phyloP scores from a whole-genome alignment of 1,140 invertebrate genomes.

The Aradophagus sp. region DNA sequence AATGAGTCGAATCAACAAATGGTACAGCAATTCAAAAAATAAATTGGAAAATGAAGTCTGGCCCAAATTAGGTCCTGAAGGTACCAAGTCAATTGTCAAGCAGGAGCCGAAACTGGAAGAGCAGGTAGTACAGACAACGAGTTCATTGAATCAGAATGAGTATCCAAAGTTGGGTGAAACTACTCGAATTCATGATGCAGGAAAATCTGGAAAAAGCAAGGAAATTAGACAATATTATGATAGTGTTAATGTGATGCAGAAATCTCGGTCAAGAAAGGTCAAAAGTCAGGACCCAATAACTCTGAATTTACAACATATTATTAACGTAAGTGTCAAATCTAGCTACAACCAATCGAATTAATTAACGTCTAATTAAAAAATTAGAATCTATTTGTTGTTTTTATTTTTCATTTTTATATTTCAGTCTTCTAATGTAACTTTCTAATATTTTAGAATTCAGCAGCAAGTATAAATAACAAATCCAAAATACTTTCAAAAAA shows the following conservation, averaged over 20 bases:
- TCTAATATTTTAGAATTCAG: background rate
- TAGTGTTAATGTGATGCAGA: conserved; percentile 15
- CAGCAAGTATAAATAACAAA: background rate
- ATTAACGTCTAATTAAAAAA: no score
- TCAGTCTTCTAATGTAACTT: no score
- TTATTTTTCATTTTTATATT: no score
- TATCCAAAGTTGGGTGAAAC: conserved; percentile 33
- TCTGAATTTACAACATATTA: conserved; percentile 19
- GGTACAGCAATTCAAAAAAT: conserved; percentile 21
- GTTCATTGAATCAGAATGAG: conserved; percentile 15
- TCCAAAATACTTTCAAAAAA: conserved; percentile 2
- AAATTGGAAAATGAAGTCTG: conserved; percentile 27
- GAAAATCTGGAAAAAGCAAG: conserved; percentile 1
- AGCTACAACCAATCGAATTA: no score
- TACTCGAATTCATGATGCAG: conserved; percentile 1
- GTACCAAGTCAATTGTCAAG: background rate
- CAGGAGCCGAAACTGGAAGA: background rate
- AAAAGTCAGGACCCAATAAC: conserved; percentile 29
- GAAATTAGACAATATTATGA: conserved; percentile 29
- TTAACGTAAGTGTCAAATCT: conserved; percentile 21
- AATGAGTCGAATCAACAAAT: conserved; percentile 33
- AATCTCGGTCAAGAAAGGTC: conserved; percentile 4
- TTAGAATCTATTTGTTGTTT: background rate
- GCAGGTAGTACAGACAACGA: background rate
- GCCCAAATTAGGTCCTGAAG: conserved; percentile 15